Percentiles rank a stretch among this genome's conserved stretches.
Conservation (phyloP, 2,797 vertebrate species). For the Phoebastria nigripes region DNA sequence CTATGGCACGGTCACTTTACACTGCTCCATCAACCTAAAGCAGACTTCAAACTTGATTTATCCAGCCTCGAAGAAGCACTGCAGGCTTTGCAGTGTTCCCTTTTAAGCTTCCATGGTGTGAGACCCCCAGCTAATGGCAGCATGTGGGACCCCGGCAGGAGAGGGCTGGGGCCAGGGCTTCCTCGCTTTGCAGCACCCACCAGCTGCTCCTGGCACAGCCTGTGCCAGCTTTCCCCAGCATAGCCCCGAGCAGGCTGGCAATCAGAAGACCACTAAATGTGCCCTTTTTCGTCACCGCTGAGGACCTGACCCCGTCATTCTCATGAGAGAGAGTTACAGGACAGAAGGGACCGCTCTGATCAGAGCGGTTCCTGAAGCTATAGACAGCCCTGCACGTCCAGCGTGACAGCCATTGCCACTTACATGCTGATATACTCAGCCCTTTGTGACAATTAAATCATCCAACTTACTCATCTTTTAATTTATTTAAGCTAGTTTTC, state of each 20-base stretch:
- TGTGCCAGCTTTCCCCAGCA: background rate
- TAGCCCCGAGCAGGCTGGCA: background rate
- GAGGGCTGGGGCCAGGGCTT: background rate
- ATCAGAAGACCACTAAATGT: fast-evolving
- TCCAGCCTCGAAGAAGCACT: background rate
- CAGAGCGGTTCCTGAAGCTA: background rate
- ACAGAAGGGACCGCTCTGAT: background rate
- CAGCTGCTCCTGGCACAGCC: background rate
- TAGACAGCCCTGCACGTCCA: background rate
- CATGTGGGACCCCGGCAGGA: fast-evolving
- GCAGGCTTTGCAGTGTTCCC: background rate
- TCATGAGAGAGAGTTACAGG: background rate
- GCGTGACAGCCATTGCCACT: fast-evolving
- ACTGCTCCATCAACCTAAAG: background rate
- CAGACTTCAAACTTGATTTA: background rate
- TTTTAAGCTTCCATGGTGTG: background rate
- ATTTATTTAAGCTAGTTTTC: background rate
- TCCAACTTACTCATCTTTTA: background rate
- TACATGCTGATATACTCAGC: background rate
- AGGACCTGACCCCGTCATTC: background rate
- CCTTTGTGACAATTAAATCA: background rate
- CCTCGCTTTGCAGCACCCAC: background rate
- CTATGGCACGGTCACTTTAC: background rate
- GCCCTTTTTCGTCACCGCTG: background rate
- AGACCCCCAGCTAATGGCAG: background rate